Percentiles rank a stretch among this genome's conserved stretches.
Conservation (phyloP, 2,888 invertebrate genomes). For the Theretra japonica region DNA sequence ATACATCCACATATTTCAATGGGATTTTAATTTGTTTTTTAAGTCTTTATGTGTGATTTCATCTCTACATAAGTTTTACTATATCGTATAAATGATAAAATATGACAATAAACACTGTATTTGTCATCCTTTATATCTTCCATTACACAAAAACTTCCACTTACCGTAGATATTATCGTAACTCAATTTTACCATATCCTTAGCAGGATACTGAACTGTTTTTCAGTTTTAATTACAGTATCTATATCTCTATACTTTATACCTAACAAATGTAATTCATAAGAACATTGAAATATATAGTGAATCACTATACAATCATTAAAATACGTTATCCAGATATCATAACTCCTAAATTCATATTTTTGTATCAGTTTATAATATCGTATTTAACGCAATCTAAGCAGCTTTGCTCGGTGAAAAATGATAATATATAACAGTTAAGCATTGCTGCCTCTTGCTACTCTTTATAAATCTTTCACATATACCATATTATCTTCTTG, state of each 20-base stretch:
- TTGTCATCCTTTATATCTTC: background rate
- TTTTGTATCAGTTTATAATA: background rate
- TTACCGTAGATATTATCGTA: background rate
- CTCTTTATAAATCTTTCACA: background rate
- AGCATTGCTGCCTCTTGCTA: background rate
- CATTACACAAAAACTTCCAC: background rate
- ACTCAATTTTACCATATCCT: background rate
- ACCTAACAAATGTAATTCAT: too few relatives aligned
- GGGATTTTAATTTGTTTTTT: too few relatives aligned
- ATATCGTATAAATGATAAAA: background rate
- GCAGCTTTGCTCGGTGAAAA: background rate
- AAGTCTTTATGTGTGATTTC: too few relatives aligned
- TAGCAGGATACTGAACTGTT: background rate
- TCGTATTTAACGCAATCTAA: background rate
- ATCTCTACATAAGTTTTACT: too few relatives aligned
- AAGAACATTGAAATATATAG: too few relatives aligned
- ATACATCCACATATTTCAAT: too few relatives aligned
- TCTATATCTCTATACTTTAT: too few relatives aligned
- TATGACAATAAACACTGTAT: conserved; percentile 21
- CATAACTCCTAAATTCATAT: background rate
- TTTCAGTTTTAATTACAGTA: background rate
- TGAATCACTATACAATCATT: background rate
- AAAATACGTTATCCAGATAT: too few relatives aligned
- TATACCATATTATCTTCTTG: background rate
- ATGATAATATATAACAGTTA: background rate